Evolutionary conservation across 2,113 vertebrate genomes (phyloP).

Genomic region (Collichthys lucidus): DNA sequence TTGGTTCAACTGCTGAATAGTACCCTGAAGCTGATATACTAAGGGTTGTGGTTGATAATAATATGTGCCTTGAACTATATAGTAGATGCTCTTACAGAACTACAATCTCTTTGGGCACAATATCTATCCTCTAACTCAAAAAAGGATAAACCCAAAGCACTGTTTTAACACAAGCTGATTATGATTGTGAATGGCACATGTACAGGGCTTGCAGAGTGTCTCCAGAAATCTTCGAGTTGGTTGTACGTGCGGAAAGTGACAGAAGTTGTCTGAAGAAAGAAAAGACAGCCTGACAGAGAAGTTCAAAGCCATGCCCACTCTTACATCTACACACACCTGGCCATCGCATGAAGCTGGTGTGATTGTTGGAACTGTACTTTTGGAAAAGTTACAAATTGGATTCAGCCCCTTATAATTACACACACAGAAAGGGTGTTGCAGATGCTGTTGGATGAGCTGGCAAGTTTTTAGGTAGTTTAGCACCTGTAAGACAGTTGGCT

Average conservation of each 20-base stretch:
- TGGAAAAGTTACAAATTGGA: slow-evolving; percentile 6
- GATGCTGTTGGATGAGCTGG: slow-evolving; percentile 10
- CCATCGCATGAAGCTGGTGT: neutral
- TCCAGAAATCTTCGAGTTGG: neutral
- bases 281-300: neutral
- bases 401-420: neutral
- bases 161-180: neutral
- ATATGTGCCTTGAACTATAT: neutral
- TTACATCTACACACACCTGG: neutral
- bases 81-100: neutral
- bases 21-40: slow-evolving; percentile 5
- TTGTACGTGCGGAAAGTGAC: slow-evolving; percentile 8
- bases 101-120: neutral
- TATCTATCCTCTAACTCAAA: no score
- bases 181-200: neutral
- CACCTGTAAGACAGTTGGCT: slow-evolving; percentile 30
- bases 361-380: neutral
- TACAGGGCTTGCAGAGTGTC: neutral
- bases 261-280: slow-evolving; percentile 16
- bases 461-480: slow-evolving; percentile 17
- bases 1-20: slow-evolving; percentile 15
- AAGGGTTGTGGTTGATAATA: neutral
- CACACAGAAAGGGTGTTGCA: neutral
- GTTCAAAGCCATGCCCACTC: neutral
- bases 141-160: no score